phyloP scores from a whole-genome alignment of 2,888 invertebrate species.

The Melipona beecheii region DNA sequence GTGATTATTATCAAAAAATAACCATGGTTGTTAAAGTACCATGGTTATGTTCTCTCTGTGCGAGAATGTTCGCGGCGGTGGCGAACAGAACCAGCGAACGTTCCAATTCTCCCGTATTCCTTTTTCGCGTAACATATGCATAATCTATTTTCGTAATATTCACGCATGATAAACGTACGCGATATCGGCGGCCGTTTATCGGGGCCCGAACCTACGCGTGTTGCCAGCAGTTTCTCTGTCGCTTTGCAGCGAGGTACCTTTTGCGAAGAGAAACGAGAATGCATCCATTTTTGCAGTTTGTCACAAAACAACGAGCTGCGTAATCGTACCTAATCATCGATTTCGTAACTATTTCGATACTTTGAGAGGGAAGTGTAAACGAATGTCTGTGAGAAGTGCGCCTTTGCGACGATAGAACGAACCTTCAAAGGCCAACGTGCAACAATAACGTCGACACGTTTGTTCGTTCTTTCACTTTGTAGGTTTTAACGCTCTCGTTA shows the following conservation, averaged over 20 bases:
- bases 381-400: neutral
- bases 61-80: neutral
- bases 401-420: no score
- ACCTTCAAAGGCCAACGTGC: no score
- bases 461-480: no score
- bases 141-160: conserved; percentile 34
- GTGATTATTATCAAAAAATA: no score
- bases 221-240: conserved; percentile 16
- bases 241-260: no score
- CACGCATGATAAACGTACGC: conserved; percentile 26
- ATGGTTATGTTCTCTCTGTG: neutral
- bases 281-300: neutral
- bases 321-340: neutral
- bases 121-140: conserved; percentile 3
- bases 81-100: neutral
- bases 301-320: neutral
- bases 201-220: conserved; percentile 1
- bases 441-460: no score
- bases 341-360: neutral
- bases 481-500: no score
- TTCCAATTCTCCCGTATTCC: conserved; percentile 1
- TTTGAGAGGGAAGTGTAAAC: neutral
- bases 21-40: no score
- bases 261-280: no score
- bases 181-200: conserved; percentile 23